Percentiles rank a stretch among this genome's conserved stretches.
Evolutionary conservation across 2,888 invertebrate species (phyloP).

Genomic region (Drosophila testacea): DNA sequence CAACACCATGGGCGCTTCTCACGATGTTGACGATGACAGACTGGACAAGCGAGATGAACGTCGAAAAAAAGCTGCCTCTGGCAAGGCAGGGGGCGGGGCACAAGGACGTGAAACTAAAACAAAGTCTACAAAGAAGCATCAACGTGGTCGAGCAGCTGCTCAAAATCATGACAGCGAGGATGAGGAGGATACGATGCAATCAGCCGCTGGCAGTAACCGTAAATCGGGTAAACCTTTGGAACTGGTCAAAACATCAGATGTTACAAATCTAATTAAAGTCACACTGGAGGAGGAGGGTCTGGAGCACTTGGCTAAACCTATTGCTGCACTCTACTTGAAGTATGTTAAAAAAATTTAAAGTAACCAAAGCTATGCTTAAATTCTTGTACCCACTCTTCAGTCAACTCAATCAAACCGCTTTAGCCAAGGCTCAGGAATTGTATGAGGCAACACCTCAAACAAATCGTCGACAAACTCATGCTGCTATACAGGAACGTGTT

Average conservation of each 20-base stretch:
- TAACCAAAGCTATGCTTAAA: not conserved
- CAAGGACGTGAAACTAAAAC: conserved; percentile 98
- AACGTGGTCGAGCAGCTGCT: conserved; percentile 85
- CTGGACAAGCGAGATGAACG: conserved; percentile 94
- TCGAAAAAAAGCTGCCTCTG: conserved; percentile 93
- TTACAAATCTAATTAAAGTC: conserved; percentile 88
- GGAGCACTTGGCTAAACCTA: conserved; percentile 89
- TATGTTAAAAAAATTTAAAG: conserved; percentile 73
- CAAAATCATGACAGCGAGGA: conserved; percentile 87
- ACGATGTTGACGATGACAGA: conserved; percentile 84
- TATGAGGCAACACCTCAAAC: conserved; percentile 91
- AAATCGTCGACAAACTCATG: conserved; percentile 91
- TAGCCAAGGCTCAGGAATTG: conserved; percentile 89
- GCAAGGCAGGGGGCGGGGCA: conserved; percentile 95
- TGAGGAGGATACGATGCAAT: conserved; percentile 87
- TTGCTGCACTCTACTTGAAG: conserved; percentile 90
- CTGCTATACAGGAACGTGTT: conserved; percentile 93
- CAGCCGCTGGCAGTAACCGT: conserved; percentile 84
- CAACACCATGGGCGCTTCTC: conserved; percentile 27
- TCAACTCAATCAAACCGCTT: conserved; percentile 88
- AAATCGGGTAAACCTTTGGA: conserved; percentile 85
- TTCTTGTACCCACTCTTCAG: conserved; percentile 78
- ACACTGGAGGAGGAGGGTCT: conserved; percentile 90
- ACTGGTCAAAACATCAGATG: conserved; percentile 89
- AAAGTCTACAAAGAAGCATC: conserved; percentile 95